Percentiles rank a stretch among this genome's conserved stretches.
Conservation (phyloP, 2,113 vertebrate genomes). For the Petroica traversi region DNA sequence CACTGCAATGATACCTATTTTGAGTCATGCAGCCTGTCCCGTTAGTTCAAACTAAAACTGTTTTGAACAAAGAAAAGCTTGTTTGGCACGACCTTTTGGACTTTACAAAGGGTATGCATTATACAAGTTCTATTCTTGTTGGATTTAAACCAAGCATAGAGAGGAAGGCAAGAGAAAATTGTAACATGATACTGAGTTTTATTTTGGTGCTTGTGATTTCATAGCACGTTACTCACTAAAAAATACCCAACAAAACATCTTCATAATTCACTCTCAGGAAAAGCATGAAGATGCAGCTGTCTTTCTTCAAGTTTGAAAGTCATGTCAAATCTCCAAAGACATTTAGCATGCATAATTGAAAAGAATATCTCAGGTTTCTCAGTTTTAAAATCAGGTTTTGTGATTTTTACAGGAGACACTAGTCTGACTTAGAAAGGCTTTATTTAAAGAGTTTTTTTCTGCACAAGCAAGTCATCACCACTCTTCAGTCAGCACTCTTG, state of each 20-base stretch:
- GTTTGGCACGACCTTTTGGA: constrained; percentile 55
- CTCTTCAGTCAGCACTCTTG: not conserved
- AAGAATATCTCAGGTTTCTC: not conserved
- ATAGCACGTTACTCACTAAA: not conserved
- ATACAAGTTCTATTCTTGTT: constrained; percentile 47
- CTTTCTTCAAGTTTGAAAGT: not conserved
- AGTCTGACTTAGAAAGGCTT: not conserved
- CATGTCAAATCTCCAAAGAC: not conserved
- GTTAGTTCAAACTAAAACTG: constrained; percentile 64
- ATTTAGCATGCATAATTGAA: not conserved
- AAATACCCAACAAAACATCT: not conserved
- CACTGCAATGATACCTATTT: constrained; percentile 48
- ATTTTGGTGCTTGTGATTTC: not conserved
- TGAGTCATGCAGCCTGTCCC: constrained; percentile 45
- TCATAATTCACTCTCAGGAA: not conserved
- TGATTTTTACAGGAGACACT: not conserved
- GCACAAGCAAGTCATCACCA: not conserved
- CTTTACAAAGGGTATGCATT: constrained; percentile 22
- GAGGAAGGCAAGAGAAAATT: not conserved
- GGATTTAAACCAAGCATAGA: constrained; percentile 60
- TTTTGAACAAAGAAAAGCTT: constrained; percentile 60
- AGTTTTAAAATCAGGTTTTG: not conserved
- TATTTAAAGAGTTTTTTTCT: not conserved
- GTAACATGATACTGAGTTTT: not conserved
- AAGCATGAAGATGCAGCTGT: not conserved